phyloP scores from a whole-genome alignment of 2,113 vertebrate genomes.

The Phaethon lepturus region DNA sequence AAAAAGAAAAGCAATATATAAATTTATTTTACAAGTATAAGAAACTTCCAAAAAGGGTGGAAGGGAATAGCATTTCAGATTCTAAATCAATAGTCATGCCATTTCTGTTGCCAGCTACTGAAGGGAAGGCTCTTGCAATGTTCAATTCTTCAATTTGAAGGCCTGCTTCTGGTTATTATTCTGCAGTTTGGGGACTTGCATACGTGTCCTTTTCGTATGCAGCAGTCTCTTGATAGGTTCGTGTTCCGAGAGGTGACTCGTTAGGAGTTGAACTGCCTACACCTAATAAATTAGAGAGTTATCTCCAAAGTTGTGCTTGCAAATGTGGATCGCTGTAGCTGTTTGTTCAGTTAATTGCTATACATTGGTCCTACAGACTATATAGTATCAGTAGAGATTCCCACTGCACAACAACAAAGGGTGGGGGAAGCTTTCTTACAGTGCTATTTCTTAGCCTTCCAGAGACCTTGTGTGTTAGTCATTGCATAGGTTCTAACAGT shows the following conservation, averaged over 20 bases:
- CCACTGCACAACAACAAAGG: not conserved
- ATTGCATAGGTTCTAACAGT: not conserved
- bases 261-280: not conserved
- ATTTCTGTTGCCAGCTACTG: not conserved
- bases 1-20: not conserved
- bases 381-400: not conserved
- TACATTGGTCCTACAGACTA: not conserved
- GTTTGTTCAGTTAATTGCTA: not conserved
- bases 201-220: fast-evolving
- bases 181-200: not conserved
- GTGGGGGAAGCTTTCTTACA: not conserved
- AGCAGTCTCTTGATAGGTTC: not conserved
- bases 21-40: not conserved
- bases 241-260: not conserved
- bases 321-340: fast-evolving
- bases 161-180: not conserved
- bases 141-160: not conserved
- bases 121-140: not conserved
- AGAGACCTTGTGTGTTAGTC: fast-evolving
- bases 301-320: not conserved
- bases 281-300: not conserved
- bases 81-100: not conserved
- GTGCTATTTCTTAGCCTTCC: not conserved
- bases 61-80: not conserved
- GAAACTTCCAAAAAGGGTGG: fast-evolving